Conservation (phyloP, 2,797 vertebrate species). For the Tadarida brasiliensis region DNA sequence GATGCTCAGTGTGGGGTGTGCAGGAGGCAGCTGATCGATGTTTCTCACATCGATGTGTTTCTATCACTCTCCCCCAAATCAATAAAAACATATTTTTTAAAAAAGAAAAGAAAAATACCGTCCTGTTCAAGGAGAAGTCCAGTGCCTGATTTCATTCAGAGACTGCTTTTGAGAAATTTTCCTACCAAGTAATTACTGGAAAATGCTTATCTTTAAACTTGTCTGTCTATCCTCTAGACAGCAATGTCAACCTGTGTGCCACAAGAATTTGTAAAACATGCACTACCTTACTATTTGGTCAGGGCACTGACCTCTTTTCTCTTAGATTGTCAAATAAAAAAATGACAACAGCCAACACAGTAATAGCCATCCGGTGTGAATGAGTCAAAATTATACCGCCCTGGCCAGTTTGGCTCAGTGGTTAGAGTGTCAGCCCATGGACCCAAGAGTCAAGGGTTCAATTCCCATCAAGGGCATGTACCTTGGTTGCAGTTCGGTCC, state of each 20-base stretch:
- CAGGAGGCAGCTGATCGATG: too few species aligned
- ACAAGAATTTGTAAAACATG: not conserved
- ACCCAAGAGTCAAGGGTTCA: too few species aligned
- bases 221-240: not conserved
- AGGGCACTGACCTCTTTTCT: not conserved
- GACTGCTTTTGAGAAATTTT: not conserved
- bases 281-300: not conserved
- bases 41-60: too few species aligned
- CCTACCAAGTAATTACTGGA: not conserved
- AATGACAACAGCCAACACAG: not conserved
- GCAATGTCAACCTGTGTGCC: not conserved
- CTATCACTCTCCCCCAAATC: too few species aligned
- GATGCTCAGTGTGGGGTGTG: too few species aligned
- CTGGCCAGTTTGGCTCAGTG: too few species aligned
- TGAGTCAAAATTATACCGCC: not conserved
- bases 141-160: not conserved
- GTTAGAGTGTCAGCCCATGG: too few species aligned
- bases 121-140: not conserved
- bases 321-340: not conserved
- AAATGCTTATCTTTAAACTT: not conserved
- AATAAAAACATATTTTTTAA: too few species aligned
- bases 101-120: too few species aligned
- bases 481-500: too few species aligned
- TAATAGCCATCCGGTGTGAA: not conserved
- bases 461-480: too few species aligned